These are phyloP conservation scores for Enteromius mattozi DNA, from an alignment of 2,797 vertebrate genomes.

Conservation along the genomic window DNA sequence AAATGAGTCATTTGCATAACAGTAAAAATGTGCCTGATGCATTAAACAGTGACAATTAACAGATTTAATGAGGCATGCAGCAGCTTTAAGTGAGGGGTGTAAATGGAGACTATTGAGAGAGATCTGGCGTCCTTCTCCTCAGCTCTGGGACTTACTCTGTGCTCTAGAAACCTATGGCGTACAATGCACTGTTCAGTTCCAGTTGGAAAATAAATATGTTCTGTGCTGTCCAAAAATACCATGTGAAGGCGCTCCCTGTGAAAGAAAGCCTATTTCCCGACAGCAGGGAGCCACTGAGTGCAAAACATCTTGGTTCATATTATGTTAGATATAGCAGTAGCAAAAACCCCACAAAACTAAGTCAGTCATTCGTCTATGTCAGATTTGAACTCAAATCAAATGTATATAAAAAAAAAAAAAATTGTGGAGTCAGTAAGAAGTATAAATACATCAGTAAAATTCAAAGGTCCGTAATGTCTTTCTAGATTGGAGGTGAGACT, in stretches of 20 bases:
- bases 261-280: constrained; percentile 49
- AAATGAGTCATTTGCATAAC: not conserved
- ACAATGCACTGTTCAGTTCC: constrained; percentile 62
- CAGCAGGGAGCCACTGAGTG: constrained; percentile 39
- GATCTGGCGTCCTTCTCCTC: constrained; percentile 39
- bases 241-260: constrained; percentile 52
- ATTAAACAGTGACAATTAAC: constrained; percentile 37
- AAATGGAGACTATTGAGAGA: constrained; percentile 62
- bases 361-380: not conserved
- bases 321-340: constrained; percentile 11
- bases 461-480: not conserved
- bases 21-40: constrained; percentile 14
- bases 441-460: not conserved
- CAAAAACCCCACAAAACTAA: constrained; percentile 27
- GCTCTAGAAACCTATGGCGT: constrained; percentile 46
- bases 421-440: not conserved
- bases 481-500: constrained; percentile 12
- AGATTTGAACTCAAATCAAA: not conserved
- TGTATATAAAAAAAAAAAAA: not conserved
- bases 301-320: constrained; percentile 18
- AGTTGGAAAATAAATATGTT: constrained; percentile 63
- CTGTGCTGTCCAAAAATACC: constrained; percentile 57
- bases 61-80: constrained; percentile 12
- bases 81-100: constrained; percentile 43
- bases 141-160: constrained; percentile 47